Conservation (phyloP, 2,113 vertebrate genomes). For the Oenanthe oenanthe region DNA sequence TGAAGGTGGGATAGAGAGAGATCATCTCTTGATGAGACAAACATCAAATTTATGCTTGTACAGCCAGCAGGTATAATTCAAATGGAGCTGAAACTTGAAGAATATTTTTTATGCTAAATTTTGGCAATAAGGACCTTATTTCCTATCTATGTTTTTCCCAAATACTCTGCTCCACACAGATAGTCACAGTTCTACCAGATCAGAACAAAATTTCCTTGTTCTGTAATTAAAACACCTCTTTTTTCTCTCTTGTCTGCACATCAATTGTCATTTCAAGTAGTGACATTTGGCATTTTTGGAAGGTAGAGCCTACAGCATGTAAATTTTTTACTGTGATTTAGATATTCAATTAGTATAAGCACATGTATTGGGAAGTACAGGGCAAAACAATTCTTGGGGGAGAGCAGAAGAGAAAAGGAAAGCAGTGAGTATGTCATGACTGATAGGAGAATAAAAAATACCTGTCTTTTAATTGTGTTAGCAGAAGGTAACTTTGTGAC, state of each 20-base stretch:
- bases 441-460: not conserved
- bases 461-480: not conserved
- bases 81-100: not conserved
- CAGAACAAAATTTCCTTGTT: not conserved
- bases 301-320: not conserved
- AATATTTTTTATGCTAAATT: not conserved
- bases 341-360: not conserved
- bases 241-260: not conserved
- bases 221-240: not conserved
- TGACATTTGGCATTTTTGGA: not conserved
- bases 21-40: not conserved
- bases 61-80: not conserved
- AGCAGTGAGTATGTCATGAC: not conserved
- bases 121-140: not conserved
- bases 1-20: not conserved
- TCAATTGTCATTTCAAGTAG: not conserved
- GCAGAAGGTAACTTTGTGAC: not conserved
- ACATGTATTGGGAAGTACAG: not conserved
- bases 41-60: not conserved
- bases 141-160: not conserved
- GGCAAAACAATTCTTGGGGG: not conserved
- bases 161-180: constrained; percentile 25
- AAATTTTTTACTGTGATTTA: not conserved
- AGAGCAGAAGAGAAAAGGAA: not conserved
- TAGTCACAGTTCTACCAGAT: not conserved